Percentiles rank a stretch among this genome's conserved stretches.
Evolutionary conservation across 2,888 invertebrate genomes (phyloP).

Genomic region (Cotesia congregata): DNA sequence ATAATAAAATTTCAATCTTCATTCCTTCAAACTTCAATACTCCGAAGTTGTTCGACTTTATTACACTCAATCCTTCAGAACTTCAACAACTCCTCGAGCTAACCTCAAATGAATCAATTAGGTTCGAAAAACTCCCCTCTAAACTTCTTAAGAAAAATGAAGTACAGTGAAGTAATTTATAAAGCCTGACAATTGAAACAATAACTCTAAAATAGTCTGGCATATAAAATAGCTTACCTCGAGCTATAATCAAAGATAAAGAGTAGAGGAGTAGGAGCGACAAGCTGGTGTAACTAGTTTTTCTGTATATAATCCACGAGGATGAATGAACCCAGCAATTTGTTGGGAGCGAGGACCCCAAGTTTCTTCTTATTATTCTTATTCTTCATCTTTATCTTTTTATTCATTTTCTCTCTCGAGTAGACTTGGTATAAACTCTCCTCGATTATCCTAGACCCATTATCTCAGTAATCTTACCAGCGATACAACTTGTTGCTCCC

Average conservation of each 20-base stretch:
- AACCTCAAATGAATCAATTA: too few relatives aligned
- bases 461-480: slow-evolving; percentile 39
- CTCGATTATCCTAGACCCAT: slow-evolving; percentile 15
- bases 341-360: slow-evolving; percentile 66
- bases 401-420: slow-evolving; percentile 1
- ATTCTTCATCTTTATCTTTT: slow-evolving; percentile 21
- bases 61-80: too few relatives aligned
- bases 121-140: too few relatives aligned
- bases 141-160: too few relatives aligned
- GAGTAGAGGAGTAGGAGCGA: slow-evolving; percentile 13
- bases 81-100: too few relatives aligned
- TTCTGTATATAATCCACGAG: slow-evolving; percentile 61
- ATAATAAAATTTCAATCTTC: too few relatives aligned
- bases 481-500: slow-evolving; percentile 19
- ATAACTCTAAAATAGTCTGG: slow-evolving; percentile 9
- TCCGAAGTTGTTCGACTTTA: too few relatives aligned
- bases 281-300: slow-evolving; percentile 63
- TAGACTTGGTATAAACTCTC: not conserved
- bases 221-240: slow-evolving; percentile 14
- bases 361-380: slow-evolving; percentile 24
- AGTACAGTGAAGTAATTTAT: not conserved
- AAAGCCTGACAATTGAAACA: not conserved
- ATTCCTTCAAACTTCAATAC: too few relatives aligned
- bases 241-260: slow-evolving; percentile 20
- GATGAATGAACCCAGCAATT: slow-evolving; percentile 71